A percentile compares a stretch with the other conserved stretches of the same genome.
Evolutionary conservation across 2,888 invertebrate genomes (phyloP).

Genomic region (Blera fallax): DNA sequence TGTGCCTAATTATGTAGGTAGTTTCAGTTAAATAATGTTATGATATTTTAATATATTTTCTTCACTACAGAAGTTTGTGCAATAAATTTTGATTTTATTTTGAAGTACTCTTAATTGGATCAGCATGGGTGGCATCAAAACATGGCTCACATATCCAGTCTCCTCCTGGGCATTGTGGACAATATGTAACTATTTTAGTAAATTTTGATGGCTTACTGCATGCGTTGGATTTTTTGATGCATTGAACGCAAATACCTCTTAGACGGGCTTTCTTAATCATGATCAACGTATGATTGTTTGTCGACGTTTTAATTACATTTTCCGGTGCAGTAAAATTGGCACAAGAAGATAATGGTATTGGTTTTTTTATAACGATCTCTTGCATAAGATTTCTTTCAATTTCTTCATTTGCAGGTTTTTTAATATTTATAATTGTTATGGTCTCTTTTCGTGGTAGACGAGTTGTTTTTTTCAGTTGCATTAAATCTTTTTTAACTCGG

Average conservation of each 20-base stretch:
- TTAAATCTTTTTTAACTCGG: neutral
- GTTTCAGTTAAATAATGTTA: too few species aligned
- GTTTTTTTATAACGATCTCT: slow-evolving; percentile 4
- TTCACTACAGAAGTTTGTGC: neutral
- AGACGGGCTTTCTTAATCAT: slow-evolving; percentile 78
- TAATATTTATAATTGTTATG: neutral
- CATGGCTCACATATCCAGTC: slow-evolving; percentile 81
- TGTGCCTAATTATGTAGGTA: too few species aligned
- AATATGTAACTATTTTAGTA: slow-evolving; percentile 78
- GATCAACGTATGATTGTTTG: slow-evolving; percentile 78
- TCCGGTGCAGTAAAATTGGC: slow-evolving; percentile 74
- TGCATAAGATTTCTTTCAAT: neutral
- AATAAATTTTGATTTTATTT: too few species aligned
- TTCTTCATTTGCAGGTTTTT: neutral
- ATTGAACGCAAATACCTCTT: slow-evolving; percentile 80
- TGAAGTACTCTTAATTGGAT: neutral
- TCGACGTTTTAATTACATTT: slow-evolving; percentile 76
- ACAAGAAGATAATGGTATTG: slow-evolving; percentile 47
- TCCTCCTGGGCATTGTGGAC: slow-evolving; percentile 79
- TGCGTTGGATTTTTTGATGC: slow-evolving; percentile 75
- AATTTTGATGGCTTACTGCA: slow-evolving; percentile 72
- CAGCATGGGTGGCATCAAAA: slow-evolving; percentile 74
- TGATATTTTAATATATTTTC: neutral
- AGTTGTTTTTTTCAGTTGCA: neutral
- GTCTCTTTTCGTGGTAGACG: neutral